phyloP scores from a whole-genome alignment of 2,113 vertebrate species.

The Sus scrofa region DNA sequence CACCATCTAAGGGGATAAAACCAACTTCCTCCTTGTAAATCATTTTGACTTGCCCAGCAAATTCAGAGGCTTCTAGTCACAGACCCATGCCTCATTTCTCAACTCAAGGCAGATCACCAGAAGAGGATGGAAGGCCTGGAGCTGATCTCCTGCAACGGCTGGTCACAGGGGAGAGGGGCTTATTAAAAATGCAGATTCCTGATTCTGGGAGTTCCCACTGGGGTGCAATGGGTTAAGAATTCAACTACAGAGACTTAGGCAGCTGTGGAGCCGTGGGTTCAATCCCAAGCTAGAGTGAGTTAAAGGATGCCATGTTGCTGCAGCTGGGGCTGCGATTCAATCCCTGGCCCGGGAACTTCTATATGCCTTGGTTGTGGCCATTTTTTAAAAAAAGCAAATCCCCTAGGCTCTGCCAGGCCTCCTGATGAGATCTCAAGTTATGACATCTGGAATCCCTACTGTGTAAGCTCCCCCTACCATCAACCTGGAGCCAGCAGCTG shows the following conservation, averaged over 20 bases:
- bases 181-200: not conserved
- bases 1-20: not conserved
- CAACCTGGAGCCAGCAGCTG: not conserved
- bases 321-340: too few relatives aligned
- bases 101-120: not conserved
- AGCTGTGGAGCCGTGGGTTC: too few relatives aligned
- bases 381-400: too few relatives aligned
- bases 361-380: too few relatives aligned
- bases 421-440: not conserved
- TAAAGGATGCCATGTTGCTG: too few relatives aligned
- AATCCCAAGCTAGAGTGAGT: too few relatives aligned
- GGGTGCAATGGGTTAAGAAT: too few relatives aligned
- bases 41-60: conserved; percentile 27
- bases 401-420: not conserved
- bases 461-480: too few relatives aligned
- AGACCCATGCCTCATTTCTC: not conserved
- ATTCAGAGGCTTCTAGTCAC: not conserved
- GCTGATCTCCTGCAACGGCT: not conserved
- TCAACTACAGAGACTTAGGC: too few relatives aligned
- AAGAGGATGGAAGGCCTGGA: not conserved
- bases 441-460: not conserved
- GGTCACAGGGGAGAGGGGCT: not conserved
- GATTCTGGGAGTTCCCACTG: too few relatives aligned
- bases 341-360: too few relatives aligned
- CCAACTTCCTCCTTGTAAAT: not conserved